Evolutionary conservation across 2,113 vertebrate genomes (phyloP).

Genomic region (Asarcornis scutulata): DNA sequence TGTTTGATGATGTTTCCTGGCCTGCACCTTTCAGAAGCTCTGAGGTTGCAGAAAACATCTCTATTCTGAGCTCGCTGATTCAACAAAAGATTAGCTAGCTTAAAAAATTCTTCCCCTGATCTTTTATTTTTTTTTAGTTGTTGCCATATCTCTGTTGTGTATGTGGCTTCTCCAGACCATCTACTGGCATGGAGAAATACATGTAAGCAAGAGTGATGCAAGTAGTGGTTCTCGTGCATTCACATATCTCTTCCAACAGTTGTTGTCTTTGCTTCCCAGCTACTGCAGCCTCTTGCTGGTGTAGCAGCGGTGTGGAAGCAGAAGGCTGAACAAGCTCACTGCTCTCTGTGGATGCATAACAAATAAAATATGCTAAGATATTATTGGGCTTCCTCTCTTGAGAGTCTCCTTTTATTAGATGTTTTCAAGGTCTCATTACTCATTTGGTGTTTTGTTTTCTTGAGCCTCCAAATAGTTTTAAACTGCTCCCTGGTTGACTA

Average conservation of each 20-base stretch:
- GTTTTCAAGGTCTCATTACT: background rate
- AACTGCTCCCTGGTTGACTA: background rate
- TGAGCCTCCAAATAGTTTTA: background rate
- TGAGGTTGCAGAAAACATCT: background rate
- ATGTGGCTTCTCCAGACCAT: background rate
- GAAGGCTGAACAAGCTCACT: background rate
- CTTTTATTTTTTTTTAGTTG: background rate
- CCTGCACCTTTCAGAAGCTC: slow-evolving; percentile 36
- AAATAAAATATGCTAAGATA: background rate
- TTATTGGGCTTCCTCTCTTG: background rate
- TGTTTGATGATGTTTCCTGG: background rate
- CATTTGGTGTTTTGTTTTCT: background rate
- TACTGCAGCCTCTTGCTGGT: background rate
- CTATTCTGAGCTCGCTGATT: slow-evolving; percentile 30
- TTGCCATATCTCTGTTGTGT: background rate
- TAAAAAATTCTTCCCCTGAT: background rate
- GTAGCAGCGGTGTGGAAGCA: background rate
- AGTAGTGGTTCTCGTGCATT: background rate
- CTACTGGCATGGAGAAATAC: background rate
- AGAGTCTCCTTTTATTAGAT: background rate
- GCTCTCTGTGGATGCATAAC: background rate
- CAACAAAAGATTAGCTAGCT: background rate
- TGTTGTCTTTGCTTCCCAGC: background rate
- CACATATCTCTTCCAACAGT: background rate
- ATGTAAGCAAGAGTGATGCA: background rate